Percentiles rank a stretch among this genome's conserved stretches.
Evolutionary conservation across 1,140 invertebrate genomes (phyloP).

Genomic region (Streblospio benedicti): DNA sequence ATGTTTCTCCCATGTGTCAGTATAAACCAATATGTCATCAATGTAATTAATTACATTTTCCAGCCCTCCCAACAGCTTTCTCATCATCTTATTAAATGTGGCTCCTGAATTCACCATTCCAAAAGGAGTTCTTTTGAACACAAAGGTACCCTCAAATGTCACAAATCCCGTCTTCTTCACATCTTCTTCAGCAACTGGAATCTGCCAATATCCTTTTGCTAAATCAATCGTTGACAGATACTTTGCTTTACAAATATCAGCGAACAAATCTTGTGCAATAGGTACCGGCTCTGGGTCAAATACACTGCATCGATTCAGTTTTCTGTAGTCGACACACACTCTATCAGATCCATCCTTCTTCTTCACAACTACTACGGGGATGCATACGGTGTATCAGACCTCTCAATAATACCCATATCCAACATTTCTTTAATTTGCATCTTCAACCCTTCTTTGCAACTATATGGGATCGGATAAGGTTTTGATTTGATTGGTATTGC

Average conservation of each 20-base stretch:
- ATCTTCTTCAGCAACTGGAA: background rate
- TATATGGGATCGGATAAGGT: too few species aligned
- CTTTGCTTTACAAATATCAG: too few species aligned
- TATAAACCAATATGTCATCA: constrained; percentile 3
- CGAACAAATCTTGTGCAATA: background rate
- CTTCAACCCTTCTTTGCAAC: too few species aligned
- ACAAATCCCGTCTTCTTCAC: background rate
- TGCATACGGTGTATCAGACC: constrained; percentile 16
- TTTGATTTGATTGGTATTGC: too few species aligned
- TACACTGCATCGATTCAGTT: too few species aligned
- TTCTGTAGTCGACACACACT: constrained; percentile 17
- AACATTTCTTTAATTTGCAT: too few species aligned
- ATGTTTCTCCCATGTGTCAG: constrained; percentile 1
- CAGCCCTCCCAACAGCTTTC: background rate
- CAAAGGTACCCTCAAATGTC: background rate
- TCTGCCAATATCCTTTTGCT: constrained; percentile 9
- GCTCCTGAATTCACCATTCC: background rate
- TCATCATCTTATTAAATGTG: constrained; percentile 5
- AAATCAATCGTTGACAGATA: constrained; percentile 7
- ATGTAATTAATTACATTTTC: constrained; percentile 4
- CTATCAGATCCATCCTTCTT: constrained; percentile 9
- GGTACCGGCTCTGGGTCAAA: constrained; percentile 6
- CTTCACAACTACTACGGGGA: constrained; percentile 9
- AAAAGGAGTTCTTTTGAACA: constrained; percentile 6
- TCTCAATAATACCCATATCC: constrained; percentile 15